A percentile compares a stretch with the other conserved stretches of the same genome.
Conservation (phyloP, 2,797 vertebrate species). For the Hozukius guyotensis region DNA sequence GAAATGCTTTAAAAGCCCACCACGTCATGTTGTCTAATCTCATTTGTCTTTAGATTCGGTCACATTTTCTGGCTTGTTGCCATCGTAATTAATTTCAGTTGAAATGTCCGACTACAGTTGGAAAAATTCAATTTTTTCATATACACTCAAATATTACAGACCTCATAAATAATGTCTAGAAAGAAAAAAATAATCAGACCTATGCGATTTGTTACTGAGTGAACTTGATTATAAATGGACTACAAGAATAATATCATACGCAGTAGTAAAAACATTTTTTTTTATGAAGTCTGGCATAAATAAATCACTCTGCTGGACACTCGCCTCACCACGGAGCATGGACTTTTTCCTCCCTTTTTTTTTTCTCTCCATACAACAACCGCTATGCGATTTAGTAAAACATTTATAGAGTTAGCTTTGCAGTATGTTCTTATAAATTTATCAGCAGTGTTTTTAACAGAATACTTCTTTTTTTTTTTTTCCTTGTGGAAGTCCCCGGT, state of each 20-base stretch:
- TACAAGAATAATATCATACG: constrained; percentile 45
- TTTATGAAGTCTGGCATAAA: constrained; percentile 51
- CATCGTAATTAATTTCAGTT: constrained; percentile 25
- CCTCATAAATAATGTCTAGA: constrained; percentile 51
- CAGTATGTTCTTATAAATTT: constrained; percentile 84
- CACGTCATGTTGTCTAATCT: neutral
- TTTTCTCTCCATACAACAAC: constrained; percentile 56
- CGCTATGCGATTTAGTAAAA: constrained; percentile 66
- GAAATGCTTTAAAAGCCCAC: neutral
- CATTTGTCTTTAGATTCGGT: constrained; percentile 5
- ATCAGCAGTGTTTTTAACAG: constrained; percentile 78
- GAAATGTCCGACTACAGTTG: constrained; percentile 20
- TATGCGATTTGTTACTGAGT: constrained; percentile 25
- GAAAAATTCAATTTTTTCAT: constrained; percentile 18
- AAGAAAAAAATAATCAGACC: constrained; percentile 43
- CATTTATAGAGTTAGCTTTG: constrained; percentile 80
- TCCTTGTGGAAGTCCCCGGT: constrained; percentile 49
- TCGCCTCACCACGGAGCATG: constrained; percentile 5
- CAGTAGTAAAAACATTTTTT: constrained; percentile 34
- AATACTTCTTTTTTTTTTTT: constrained; percentile 18
- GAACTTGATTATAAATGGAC: constrained; percentile 45
- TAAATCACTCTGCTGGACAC: constrained; percentile 54
- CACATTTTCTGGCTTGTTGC: constrained; percentile 14
- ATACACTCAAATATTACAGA: constrained; percentile 43
- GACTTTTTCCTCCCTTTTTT: constrained; percentile 18